Evolutionary conservation across 2,888 invertebrate species (phyloP).

Genomic region (Diploptera punctata): DNA sequence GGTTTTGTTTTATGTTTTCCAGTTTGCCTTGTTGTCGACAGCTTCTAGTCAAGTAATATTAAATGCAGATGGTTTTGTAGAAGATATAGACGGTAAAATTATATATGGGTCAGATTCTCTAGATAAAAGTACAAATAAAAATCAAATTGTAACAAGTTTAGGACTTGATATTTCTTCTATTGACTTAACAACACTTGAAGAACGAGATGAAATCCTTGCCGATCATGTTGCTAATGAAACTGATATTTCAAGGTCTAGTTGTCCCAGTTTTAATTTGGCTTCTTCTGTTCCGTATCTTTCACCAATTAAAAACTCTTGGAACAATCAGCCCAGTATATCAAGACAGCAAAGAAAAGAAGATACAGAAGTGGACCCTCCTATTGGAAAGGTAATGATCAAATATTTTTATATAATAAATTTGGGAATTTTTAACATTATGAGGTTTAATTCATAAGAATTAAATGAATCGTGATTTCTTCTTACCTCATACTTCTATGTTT

Average conservation of each 20-base stretch:
- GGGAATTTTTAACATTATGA: too few relatives aligned
- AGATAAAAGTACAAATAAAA: background rate
- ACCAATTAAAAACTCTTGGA: background rate
- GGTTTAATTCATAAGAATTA: too few relatives aligned
- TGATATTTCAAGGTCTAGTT: background rate
- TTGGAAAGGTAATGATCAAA: constrained; percentile 43
- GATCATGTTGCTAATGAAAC: constrained; percentile 6
- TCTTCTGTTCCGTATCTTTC: background rate
- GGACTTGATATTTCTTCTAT: constrained; percentile 34
- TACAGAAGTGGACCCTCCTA: constrained; percentile 42
- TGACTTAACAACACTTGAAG: constrained; percentile 26
- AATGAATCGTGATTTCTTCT: too few relatives aligned
- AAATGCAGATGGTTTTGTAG: constrained; percentile 15
- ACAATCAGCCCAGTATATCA: background rate
- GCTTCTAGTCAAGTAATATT: constrained; percentile 24
- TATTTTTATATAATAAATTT: too few relatives aligned
- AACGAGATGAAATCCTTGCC: constrained; percentile 9
- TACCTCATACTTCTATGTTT: too few relatives aligned
- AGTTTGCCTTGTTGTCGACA: constrained; percentile 27
- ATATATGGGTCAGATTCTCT: constrained; percentile 1
- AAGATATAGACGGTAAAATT: constrained; percentile 25
- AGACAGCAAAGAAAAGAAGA: constrained; percentile 41
- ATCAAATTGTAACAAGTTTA: background rate
- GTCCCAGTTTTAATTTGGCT: background rate
- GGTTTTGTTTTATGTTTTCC: background rate